Percentiles rank a stretch among this genome's conserved stretches.
These are phyloP conservation scores for Scelioninae gen. 2 DNA, from an alignment of 2,888 invertebrate species.

Conservation along the genomic window DNA sequence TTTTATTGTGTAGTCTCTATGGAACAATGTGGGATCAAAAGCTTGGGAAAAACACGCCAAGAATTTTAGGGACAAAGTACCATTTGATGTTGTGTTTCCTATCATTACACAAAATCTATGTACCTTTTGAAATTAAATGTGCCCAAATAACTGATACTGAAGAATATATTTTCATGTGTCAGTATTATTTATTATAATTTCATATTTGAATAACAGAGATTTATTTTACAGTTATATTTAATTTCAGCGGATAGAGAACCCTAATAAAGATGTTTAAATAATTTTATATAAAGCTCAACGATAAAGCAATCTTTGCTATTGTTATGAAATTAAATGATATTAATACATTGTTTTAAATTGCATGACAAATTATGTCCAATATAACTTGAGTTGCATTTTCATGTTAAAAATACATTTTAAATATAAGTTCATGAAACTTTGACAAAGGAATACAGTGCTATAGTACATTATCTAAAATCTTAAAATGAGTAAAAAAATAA, in stretches of 20 bases:
- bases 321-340: no score
- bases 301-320: no score
- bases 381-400: neutral
- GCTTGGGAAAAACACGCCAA: slow-evolving; percentile 49
- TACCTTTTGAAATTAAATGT: slow-evolving; percentile 44
- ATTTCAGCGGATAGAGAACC: slow-evolving; percentile 16
- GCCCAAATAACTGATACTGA: slow-evolving; percentile 49
- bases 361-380: neutral
- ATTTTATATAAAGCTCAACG: no score
- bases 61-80: slow-evolving; percentile 54
- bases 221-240: slow-evolving; percentile 14
- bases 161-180: slow-evolving; percentile 38
- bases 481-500: neutral
- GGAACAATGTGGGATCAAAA: slow-evolving; percentile 55
- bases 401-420: neutral
- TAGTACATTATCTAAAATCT: neutral
- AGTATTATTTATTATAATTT: slow-evolving; percentile 5
- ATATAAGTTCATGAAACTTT: slow-evolving; percentile 1
- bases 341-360: neutral
- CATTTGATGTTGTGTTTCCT: slow-evolving; percentile 57
- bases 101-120: slow-evolving; percentile 56
- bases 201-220: slow-evolving; percentile 5
- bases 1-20: slow-evolving; percentile 59
- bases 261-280: slow-evolving; percentile 12
- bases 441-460: slow-evolving; percentile 9